Evolutionary conservation across 2,113 vertebrate species (phyloP).

Genomic region (Poeciliopsis prolifica): DNA sequence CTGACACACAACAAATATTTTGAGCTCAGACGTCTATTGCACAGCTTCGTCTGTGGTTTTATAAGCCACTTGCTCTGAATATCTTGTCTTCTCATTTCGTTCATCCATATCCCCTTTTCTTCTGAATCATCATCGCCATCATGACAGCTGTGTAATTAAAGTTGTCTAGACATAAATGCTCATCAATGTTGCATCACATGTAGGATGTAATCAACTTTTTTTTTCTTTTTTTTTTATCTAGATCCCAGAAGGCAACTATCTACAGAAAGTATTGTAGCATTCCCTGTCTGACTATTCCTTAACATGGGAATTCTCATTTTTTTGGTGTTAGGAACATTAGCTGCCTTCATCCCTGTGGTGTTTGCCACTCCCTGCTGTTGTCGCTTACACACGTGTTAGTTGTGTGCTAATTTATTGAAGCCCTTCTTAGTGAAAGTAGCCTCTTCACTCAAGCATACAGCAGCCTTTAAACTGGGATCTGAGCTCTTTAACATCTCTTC

Average conservation of each 20-base stretch:
- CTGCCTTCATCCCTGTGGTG: conserved; percentile 28
- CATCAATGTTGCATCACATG: conserved; percentile 20
- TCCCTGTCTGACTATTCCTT: not conserved
- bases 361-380: conserved; percentile 37
- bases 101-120: not conserved
- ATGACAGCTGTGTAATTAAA: conserved; percentile 30
- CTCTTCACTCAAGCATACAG: conserved; percentile 25
- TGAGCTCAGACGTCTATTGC: conserved; percentile 3
- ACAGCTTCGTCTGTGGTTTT: conserved; percentile 10
- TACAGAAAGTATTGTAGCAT: not conserved
- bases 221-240: not conserved
- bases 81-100: not conserved
- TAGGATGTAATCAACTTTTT: conserved; percentile 10
- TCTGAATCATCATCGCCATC: not conserved
- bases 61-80: conserved; percentile 13
- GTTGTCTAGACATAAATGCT: conserved; percentile 9
- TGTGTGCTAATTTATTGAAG: conserved; percentile 36
- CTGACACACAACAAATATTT: not conserved
- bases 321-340: conserved; percentile 16
- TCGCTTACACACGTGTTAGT: conserved; percentile 32
- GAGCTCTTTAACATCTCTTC: conserved; percentile 31
- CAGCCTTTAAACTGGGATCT: conserved; percentile 30
- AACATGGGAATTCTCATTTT: conserved; percentile 22
- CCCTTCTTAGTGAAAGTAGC: conserved; percentile 7
- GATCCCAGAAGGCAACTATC: not conserved